phyloP scores from a whole-genome alignment of 2,113 vertebrate genomes.

The Carollia perspicillata region DNA sequence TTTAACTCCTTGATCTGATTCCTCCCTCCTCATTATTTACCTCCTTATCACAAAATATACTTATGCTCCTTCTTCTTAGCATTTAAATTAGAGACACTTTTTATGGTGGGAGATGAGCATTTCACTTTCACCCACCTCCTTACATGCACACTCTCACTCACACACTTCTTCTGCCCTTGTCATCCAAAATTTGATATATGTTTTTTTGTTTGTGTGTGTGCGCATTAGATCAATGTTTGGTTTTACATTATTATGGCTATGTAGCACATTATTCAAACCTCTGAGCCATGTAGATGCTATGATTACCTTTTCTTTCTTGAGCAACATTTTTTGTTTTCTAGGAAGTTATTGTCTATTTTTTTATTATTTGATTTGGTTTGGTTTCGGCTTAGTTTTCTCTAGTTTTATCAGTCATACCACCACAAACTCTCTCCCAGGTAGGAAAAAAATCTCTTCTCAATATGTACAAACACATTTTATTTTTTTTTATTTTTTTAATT shows the following conservation, averaged over 20 bases:
- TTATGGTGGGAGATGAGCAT: background rate
- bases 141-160: background rate
- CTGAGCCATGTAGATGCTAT: background rate
- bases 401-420: background rate
- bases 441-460: background rate
- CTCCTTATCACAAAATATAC: background rate
- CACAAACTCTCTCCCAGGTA: background rate
- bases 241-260: background rate
- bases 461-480: background rate
- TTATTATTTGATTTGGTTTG: background rate
- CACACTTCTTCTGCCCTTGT: background rate
- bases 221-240: background rate
- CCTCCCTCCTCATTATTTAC: no score
- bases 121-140: background rate
- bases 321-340: background rate
- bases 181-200: background rate
- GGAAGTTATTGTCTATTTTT: background rate
- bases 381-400: background rate
- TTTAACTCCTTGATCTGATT: background rate
- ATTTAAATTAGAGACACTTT: background rate
- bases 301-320: background rate
- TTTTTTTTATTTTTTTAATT: no score
- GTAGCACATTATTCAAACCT: background rate
- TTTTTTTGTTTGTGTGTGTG: background rate
- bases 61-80: background rate